Evolutionary conservation across 2,888 invertebrate genomes (phyloP).

Genomic region (Caenorhabditis parvicauda): DNA sequence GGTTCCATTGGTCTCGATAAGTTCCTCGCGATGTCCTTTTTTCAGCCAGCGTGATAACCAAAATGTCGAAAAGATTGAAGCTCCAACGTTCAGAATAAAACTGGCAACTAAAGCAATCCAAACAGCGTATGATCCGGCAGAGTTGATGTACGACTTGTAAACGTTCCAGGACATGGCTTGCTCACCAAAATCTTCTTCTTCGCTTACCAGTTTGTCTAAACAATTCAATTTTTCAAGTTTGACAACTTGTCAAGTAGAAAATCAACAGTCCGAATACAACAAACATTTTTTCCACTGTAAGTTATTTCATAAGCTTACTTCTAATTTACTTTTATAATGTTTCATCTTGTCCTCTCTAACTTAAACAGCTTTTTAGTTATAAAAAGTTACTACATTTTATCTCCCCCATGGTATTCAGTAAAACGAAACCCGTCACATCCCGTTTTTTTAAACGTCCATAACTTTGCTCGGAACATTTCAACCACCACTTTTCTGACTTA

Average conservation of each 20-base stretch:
- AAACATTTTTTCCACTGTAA: not conserved
- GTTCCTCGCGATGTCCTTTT: conserved; percentile 61
- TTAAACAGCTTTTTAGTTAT: too few species aligned
- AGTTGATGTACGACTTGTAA: conserved; percentile 66
- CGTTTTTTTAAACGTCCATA: too few species aligned
- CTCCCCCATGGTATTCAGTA: too few species aligned
- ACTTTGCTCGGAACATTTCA: too few species aligned
- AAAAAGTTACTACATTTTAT: too few species aligned
- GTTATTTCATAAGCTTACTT: too few species aligned
- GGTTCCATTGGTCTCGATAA: conserved; percentile 31
- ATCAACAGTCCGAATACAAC: not conserved
- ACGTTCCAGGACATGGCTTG: conserved; percentile 42
- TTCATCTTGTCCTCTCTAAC: too few species aligned
- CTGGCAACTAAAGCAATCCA: conserved; percentile 61
- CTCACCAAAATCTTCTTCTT: conserved; percentile 59
- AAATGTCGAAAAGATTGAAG: conserved; percentile 69
- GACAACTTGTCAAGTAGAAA: not conserved
- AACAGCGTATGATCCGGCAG: conserved; percentile 67
- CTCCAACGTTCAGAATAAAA: conserved; percentile 67
- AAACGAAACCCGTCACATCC: too few species aligned
- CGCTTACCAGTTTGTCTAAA: conserved; percentile 63
- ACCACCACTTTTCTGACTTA: too few species aligned
- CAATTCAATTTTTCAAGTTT: not conserved
- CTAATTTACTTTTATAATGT: too few species aligned
- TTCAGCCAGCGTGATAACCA: conserved; percentile 71